Base-by-base conservation (phyloP, 2,113 vertebrate species). In the Paracanthobrama guichenoti region DNA sequence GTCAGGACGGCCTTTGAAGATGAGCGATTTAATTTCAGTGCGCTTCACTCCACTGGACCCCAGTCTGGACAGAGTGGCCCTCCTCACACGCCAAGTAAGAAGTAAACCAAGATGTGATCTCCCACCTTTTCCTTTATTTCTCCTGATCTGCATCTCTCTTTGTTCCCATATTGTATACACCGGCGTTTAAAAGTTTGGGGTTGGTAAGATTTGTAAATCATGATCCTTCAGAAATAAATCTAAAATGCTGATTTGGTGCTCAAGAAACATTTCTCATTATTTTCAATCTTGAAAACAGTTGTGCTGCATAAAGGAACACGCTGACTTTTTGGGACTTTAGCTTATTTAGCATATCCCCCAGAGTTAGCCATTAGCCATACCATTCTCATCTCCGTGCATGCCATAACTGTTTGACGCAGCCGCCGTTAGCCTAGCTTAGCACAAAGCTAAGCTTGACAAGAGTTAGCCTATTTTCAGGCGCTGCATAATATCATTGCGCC, bases 1-100 rank as follows among this genome's bases (percentile, higher is more conserved):
- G 97, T 96, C 96, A 0, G 95, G 96, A 53, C 92, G 85, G 44
- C 93, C 96, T 0, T 93, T 98, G 66, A 96, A 95, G 88, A 95
- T 97, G 95, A 96, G 94, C 0, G 96, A 98, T 81, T 91, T 97
- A 57, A 94, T 95, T 2, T 46, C 93, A 0, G 96, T 98, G 39
- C 88, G 81, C 48, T 97, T 98, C 89, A 96, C 95, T 1, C 93
- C 89, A 0, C 89, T 97, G 6, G 96, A 98, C 82, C 53, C 93
- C 0, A 93, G 92, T 0, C 94, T 97, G 90, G 94, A 95, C 87
- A 90, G 96, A 1, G 95, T 97, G 72, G 93, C 95, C 42, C 92
- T 98, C 66, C 95, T 97, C 86, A 96, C 93, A 1, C 95, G 94
- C 22, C 96, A 96, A 81, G 94, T 93, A 53, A 82, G 90, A 86